Base-by-base conservation (phyloP, 2,113 vertebrate genomes). In the Cyphomyrus plagiostoma region DNA sequence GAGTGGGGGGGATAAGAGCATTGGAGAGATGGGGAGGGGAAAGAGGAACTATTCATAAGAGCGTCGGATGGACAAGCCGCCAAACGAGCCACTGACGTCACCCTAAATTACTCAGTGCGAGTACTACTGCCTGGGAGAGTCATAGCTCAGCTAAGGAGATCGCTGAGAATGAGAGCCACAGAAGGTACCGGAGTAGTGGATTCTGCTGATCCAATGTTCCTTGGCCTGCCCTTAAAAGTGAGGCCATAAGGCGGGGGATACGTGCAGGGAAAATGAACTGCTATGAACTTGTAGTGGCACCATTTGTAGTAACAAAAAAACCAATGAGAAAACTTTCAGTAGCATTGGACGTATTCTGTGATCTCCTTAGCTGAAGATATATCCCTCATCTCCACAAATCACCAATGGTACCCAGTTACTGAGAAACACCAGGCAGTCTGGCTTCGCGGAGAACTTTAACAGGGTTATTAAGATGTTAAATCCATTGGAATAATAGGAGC, bases 1-100 rank as follows among this genome's bases (percentile, higher is more conserved):
- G 84, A 45, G 91, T 90, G 93, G n/a, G 58, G 56, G 89, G 70
- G 53, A 3, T 88, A 58, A 84, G 45, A 87, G 62, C 17, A 42
- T 89, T 35, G 82, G 21, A 45, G 42, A 74, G 88, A 85, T 26
- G 35, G n/a, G 35, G 74, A 35, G 5, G 30, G 74, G 35, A 42
- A 80, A 42, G 74, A 80, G 62, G 62, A 4, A 26, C 62, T 70
- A 70, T 70, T 70, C 62, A 70, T 70, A 70, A 70, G 62, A 70
- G 62, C 62, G 62, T 70, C 62, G 10, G n/a, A 26, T n/a, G 11
- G 62, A 70, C n/a, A 13, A 70, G n/a, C n/a, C 62, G 13, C 1
- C 26, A 70, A 70, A 30, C 1, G 62, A 30, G 10, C 62, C 2
- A 1, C 1, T 70, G 62, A 70, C 62, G 1, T 70, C 74, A 80